Percentiles rank a stretch among this genome's conserved stretches.
phyloP scores from a whole-genome alignment of 2,113 vertebrate species.

The Epinephelus cyanopodus region DNA sequence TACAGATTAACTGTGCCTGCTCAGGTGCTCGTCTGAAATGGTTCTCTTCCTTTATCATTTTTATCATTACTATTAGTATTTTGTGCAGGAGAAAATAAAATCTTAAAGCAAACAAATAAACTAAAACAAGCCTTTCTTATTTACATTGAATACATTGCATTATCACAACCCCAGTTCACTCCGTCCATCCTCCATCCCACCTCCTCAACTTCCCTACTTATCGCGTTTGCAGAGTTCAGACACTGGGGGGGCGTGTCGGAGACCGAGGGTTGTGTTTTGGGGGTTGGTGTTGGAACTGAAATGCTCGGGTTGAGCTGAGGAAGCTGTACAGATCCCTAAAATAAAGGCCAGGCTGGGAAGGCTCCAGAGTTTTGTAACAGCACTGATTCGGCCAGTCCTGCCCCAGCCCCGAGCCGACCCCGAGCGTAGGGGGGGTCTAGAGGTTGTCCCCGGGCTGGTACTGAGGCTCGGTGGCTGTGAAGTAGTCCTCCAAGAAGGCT shows the following conservation, averaged over 20 bases:
- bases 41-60: conserved; percentile 24
- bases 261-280: conserved; percentile 82
- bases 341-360: conserved; percentile 72
- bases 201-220: conserved; percentile 69
- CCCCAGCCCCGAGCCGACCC: conserved; percentile 54
- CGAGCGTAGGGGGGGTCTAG: conserved; percentile 72
- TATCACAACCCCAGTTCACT: conserved; percentile 23
- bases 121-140: conserved; percentile 88
- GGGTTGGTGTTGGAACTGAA: conserved; percentile 81
- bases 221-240: conserved; percentile 41
- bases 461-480: conserved; percentile 98
- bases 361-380: conserved; percentile 39
- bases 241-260: conserved; percentile 59
- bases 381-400: conserved; percentile 32
- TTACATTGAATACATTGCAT: conserved; percentile 92
- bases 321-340: conserved; percentile 84
- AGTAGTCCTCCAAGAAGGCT: conserved; percentile 99
- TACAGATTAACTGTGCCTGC: conserved; percentile 38
- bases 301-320: conserved; percentile 77
- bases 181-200: conserved; percentile 72
- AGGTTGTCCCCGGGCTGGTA: conserved; percentile 99
- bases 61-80: conserved; percentile 38
- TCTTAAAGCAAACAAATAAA: conserved; percentile 85
- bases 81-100: conserved; percentile 73
- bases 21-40: conserved; percentile 25